Base-by-base conservation (phyloP, 1,140 invertebrate species). In the Caerostris extrusa region DNA sequence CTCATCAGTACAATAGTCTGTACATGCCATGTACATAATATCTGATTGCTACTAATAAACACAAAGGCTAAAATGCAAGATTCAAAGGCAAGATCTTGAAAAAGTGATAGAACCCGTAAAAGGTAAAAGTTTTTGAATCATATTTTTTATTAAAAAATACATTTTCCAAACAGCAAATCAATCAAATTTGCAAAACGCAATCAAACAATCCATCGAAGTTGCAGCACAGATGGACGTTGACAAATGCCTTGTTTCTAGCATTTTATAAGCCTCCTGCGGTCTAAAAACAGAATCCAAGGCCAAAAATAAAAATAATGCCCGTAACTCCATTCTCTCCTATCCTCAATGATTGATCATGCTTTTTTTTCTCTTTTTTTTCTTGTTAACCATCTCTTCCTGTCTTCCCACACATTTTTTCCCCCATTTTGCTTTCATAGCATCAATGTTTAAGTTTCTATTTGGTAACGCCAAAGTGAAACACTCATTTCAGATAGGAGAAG, bases 381-480 rank as follows among this genome's bases (percentile, higher is more conserved):
- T 12, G 34, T 0, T 77, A 50, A 50, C 19, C 19, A 71, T 12
- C 34, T 34, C 5, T 53, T 71, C 8, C 8, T 50, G 0, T 71
- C 10, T 8, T 71, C 34, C 19, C 5, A 7, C 5, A 17, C 34
- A 2, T 69, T 7, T 71, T 71, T 53, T 77, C 14, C 14, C 50
- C 10, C 14, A 50, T 12, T 67, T 5, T n/a, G n/a, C n/a, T 77
- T 34, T 12, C 50, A 77, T 77, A 77, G 50, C 71, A 77, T 77
- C 71, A 77, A 77, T 77, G 50, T 77, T 77, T 77, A 77, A 77
- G 71, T 77, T 77, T 77, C 71, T 77, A 77, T 77, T 77, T 77
- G 34, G 71, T 77, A 77, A 77, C 50, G 69, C 34, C 34, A 5
- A 50, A 50, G 71, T 50, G 10, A 12, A 34, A 34, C 34, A 1